Evolutionary conservation across 2,113 vertebrate species (phyloP), one percentile per base, ranked within the genome.

Genomic region (Anolis carolinensis): DNA sequence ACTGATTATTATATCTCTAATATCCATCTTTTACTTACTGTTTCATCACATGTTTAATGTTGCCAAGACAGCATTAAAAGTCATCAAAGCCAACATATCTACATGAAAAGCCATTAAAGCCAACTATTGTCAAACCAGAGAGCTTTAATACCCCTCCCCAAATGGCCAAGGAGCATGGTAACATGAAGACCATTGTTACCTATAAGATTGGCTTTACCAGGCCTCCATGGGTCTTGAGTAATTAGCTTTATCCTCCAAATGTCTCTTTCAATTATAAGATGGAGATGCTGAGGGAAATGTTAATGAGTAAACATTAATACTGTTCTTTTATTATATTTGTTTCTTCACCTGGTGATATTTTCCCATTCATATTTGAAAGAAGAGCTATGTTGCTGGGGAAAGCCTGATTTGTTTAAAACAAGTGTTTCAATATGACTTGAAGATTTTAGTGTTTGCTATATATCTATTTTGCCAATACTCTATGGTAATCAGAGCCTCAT

Each of bases 31-130:
- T 94, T 88, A 90, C 87, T 80, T 83, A 92, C 90, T 90, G 89
- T 52, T 94, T 94, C 86, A 82, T 92, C 92, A 91, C 83, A 89
- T 93, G 94, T 94, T 92, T 93, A 90, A 93, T 90, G 63, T 86
- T 92, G 89, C 88, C 85, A 82, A 92, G 86, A 94, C 91, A 91
- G 91, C 88, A 88, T 48, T 88, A 91, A 91, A 93, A 91, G 65
- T 68, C 1, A 0, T 83, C 84, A 89, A 89, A 91, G 87, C 86
- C 90, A 93, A 92, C 88, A 83, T 74, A 92, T 89, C 90, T 89
- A 85, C 81, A 88, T 5, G 39, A 91, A 91, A 93, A 91, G 65
- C 72, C 1, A 0, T 83, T 83, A 89, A 89, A 91, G 87, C 86
- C 90, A 87, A 88, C 84, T 0, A 0, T 81, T 75, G 86, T 85